These are phyloP conservation scores for Urocynchramus pylzowi DNA, from an alignment of 2,113 vertebrate genomes.

Conservation along the genomic window DNA sequence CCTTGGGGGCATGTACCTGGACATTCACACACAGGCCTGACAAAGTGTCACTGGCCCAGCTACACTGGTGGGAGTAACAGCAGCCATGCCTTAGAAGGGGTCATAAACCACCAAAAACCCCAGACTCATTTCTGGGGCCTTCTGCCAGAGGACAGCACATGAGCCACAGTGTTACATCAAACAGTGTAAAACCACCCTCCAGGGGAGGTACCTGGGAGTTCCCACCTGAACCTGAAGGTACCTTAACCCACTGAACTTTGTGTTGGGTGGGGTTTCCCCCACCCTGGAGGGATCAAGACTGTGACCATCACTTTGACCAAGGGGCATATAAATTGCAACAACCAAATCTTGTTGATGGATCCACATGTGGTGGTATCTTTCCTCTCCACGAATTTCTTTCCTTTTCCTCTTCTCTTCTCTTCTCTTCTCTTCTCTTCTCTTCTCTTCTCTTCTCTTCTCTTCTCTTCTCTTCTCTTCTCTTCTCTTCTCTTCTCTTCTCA, in stretches of 20 bases:
- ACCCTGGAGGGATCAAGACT: not conserved
- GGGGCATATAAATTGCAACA: not conserved
- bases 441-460: too few species aligned
- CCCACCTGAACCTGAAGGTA: not conserved
- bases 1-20: fast-evolving
- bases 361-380: too few species aligned
- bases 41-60: not conserved
- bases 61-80: not conserved
- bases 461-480: too few species aligned
- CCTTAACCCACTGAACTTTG: not conserved
- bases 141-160: not conserved
- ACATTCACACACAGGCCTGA: not conserved
- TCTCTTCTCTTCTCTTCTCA: too few species aligned
- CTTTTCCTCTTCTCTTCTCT: not conserved
- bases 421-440: too few species aligned
- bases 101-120: not conserved
- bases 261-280: not conserved
- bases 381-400: too few species aligned
- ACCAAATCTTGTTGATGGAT: not conserved
- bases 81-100: not conserved
- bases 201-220: not conserved
- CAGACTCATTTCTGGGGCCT: not conserved
- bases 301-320: not conserved
- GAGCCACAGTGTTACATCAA: not conserved
- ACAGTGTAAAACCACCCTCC: not conserved